Evolutionary conservation across 2,113 vertebrate genomes (phyloP).

Genomic region (Eurystomus gularis): DNA sequence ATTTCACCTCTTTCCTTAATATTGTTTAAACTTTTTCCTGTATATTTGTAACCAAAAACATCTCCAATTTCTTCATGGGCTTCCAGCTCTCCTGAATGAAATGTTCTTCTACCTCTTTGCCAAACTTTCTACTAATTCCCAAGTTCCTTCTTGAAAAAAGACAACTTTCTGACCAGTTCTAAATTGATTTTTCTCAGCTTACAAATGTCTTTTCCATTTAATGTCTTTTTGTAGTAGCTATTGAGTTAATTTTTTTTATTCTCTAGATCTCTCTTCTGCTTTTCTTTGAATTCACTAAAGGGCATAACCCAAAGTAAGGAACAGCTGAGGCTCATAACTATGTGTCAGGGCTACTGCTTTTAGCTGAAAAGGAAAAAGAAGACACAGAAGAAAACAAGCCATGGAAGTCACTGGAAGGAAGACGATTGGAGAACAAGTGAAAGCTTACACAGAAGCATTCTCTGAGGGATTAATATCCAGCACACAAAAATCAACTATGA

Average conservation of each 20-base stretch:
- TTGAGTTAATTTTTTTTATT: background rate
- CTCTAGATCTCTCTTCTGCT: background rate
- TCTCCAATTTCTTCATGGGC: background rate
- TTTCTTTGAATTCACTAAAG: constrained; percentile 19
- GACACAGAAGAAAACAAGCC: background rate
- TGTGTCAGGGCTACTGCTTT: background rate
- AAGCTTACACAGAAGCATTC: background rate
- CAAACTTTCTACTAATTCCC: background rate
- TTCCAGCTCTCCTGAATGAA: background rate
- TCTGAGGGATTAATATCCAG: background rate
- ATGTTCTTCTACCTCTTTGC: background rate
- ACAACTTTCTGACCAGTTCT: background rate
- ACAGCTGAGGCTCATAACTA: background rate
- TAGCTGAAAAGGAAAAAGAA: background rate
- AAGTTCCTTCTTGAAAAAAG: background rate
- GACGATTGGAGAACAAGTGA: background rate
- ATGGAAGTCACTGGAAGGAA: background rate
- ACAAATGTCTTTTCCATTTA: background rate
- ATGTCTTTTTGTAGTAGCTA: background rate
- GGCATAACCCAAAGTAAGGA: background rate
- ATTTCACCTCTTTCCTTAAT: background rate
- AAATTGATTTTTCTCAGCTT: constrained; percentile 3
- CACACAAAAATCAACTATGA: background rate
- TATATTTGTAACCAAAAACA: background rate
- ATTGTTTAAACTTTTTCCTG: background rate